Conservation (phyloP, 1,140 invertebrate species). For the Sycophila sp. region DNA sequence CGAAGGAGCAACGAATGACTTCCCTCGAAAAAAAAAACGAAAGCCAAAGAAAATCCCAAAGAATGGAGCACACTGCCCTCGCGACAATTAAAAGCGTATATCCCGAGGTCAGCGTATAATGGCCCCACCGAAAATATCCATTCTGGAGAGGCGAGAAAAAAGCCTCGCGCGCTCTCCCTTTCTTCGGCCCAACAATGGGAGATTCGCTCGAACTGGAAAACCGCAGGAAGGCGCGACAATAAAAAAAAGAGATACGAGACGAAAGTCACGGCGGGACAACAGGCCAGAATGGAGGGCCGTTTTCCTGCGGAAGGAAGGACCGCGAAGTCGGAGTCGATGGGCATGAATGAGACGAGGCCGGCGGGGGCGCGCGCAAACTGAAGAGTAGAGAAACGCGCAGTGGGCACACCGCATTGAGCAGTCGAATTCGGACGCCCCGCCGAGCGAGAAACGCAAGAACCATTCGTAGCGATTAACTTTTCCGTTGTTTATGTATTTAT, state of each 20-base stretch:
- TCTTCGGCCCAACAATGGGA: constrained; percentile 3
- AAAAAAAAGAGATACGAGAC: constrained; percentile 6
- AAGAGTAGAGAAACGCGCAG: no score
- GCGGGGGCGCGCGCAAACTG: no score
- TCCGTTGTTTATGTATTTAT: no score
- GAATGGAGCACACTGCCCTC: background rate
- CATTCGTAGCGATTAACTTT: no score
- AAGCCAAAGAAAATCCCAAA: background rate
- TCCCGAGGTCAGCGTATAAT: background rate
- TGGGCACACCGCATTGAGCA: no score
- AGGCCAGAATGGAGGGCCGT: background rate
- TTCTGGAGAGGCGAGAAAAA: no score
- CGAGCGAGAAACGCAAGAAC: no score
- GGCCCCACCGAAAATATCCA: no score
- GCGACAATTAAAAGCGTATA: constrained; percentile 36
- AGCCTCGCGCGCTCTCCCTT: no score
- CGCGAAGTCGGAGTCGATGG: background rate
- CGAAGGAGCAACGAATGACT: constrained; percentile 17
- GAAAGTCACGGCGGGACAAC: constrained; percentile 26
- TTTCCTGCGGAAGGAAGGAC: constrained; percentile 22
- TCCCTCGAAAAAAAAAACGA: background rate
- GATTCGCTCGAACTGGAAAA: constrained; percentile 12
- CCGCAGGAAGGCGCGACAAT: constrained; percentile 15
- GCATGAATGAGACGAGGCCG: background rate
- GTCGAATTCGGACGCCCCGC: no score